A percentile compares a stretch with the other conserved stretches of the same genome.
Evolutionary conservation across 1,140 invertebrate genomes (phyloP).

Genomic region (Carcinoscorpius rotundicauda): DNA sequence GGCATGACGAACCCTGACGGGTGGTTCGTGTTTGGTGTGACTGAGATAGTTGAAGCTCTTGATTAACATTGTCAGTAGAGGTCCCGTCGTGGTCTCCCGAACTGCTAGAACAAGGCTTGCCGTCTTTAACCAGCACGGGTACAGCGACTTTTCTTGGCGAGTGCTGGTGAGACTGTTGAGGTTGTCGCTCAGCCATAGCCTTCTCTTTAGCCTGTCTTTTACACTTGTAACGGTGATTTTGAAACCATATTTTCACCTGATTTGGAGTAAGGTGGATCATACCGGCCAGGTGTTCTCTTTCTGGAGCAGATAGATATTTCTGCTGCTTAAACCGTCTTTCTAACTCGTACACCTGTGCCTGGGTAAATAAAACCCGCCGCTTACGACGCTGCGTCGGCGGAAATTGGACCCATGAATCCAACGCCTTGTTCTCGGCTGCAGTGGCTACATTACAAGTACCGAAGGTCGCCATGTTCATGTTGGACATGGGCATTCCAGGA

Average conservation of each 20-base stretch:
- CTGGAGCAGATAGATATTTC: slow-evolving; percentile 45
- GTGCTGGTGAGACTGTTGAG: slow-evolving; percentile 19
- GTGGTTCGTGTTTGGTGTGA: too few species aligned
- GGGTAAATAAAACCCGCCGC: slow-evolving; percentile 83
- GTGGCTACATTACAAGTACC: slow-evolving; percentile 19
- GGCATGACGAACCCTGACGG: too few species aligned
- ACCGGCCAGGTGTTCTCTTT: slow-evolving; percentile 48
- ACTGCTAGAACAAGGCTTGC: slow-evolving; percentile 66
- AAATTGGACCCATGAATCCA: slow-evolving; percentile 11
- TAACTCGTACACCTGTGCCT: slow-evolving; percentile 87
- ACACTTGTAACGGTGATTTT: slow-evolving; percentile 52
- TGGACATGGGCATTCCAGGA: slow-evolving; percentile 20
- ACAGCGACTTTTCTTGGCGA: slow-evolving; percentile 85
- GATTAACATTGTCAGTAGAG: too few species aligned
- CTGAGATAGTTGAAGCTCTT: too few species aligned
- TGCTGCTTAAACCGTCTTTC: slow-evolving; percentile 47
- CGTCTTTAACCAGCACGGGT: slow-evolving; percentile 90
- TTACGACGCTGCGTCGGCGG: slow-evolving; percentile 47
- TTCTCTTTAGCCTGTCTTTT: slow-evolving; percentile 46
- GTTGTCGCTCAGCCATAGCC: slow-evolving; percentile 34
- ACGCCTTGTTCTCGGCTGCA: slow-evolving; percentile 6
- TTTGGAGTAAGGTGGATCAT: slow-evolving; percentile 37
- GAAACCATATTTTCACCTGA: slow-evolving; percentile 97
- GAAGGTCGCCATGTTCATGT: slow-evolving; percentile 17
- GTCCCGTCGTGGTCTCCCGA: slow-evolving; percentile 16